Conservation (phyloP, 1,140 invertebrate genomes). For the Meloidogyne chitwoodi region DNA sequence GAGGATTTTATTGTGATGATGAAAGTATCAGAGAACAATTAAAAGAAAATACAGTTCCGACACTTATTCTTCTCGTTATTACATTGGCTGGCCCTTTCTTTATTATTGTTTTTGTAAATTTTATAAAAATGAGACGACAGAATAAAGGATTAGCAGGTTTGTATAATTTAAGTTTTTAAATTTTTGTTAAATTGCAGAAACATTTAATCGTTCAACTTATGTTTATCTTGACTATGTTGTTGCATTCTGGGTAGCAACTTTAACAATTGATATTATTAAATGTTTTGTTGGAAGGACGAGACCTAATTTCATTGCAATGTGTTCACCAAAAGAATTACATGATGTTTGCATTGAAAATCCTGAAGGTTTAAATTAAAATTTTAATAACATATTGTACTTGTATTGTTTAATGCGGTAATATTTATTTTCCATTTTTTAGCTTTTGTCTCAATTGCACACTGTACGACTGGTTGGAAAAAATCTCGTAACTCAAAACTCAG, state of each 20-base stretch:
- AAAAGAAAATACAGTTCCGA: constrained; percentile 28
- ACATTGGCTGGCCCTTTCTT: constrained; percentile 14
- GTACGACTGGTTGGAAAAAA: constrained; percentile 25
- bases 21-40: constrained; percentile 23
- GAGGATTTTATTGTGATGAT: constrained; percentile 34
- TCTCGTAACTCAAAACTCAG: constrained; percentile 30
- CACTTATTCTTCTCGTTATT: constrained; percentile 8
- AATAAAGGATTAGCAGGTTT: neutral
- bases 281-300: constrained; percentile 26
- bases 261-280: constrained; percentile 21
- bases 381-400: neutral
- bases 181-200: constrained; percentile 8
- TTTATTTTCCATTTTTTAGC: neutral
- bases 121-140: neutral
- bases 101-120: constrained; percentile 24
- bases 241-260: constrained; percentile 28
- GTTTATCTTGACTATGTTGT: constrained; percentile 30
- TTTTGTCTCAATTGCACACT: constrained; percentile 3
- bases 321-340: constrained; percentile 1
- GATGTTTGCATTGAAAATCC: constrained; percentile 10
- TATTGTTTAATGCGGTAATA: no score
- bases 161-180: neutral
- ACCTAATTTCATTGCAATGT: constrained; percentile 35
- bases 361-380: neutral
- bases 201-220: constrained; percentile 16